Evolutionary conservation across 2,797 vertebrate genomes (phyloP), one percentile per base, ranked within the genome.

Genomic region (Falco rusticolus): DNA sequence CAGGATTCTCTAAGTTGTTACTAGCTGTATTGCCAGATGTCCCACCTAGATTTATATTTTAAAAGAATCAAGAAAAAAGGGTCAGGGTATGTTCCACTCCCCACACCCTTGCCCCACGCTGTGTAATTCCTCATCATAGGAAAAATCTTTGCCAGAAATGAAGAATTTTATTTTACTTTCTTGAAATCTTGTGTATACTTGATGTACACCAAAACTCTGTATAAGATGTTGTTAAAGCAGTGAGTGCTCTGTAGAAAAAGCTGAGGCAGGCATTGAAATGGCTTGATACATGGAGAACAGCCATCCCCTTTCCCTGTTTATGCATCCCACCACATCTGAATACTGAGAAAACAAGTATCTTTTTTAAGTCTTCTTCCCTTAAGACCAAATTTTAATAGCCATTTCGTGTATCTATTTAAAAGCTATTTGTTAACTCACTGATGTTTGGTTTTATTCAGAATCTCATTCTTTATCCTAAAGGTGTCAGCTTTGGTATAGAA

Each of bases 101-200:
- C 13, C 41, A 3, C 16, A 15, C 5, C 21, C 12, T 16, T 1
- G 1, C 14, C 25, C 24, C 5, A 0, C 64, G 24, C 56, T 85
- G 64, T 41, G 16, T 66, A 41, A 65, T 7, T 3, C 47, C 19
- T 72, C 6, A 31, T n/a, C 10, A 14, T 15, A 56, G 24, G 41
- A 74, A 72, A 47, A 50, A 57, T 13, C 28, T 48, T 86, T 83
- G 17, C 14, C 37, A 76, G 29, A 76, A 69, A 33, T 10, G 13
- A 91, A 60, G 15, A 6, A 33, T 47, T 82, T 91, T 41, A 10
- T 77, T 48, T 82, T 72, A 26, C 43, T 81, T 81, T 33, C 26
- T 21, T 69, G 24, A 72, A 61, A 72, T 50, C 15, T 47, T 64
- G 10, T 25, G 2, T 48, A 5, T 31, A 8, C 6, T 29, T 31